Conservation (phyloP, 1,140 invertebrate genomes). For the Tetranychus urticae region DNA sequence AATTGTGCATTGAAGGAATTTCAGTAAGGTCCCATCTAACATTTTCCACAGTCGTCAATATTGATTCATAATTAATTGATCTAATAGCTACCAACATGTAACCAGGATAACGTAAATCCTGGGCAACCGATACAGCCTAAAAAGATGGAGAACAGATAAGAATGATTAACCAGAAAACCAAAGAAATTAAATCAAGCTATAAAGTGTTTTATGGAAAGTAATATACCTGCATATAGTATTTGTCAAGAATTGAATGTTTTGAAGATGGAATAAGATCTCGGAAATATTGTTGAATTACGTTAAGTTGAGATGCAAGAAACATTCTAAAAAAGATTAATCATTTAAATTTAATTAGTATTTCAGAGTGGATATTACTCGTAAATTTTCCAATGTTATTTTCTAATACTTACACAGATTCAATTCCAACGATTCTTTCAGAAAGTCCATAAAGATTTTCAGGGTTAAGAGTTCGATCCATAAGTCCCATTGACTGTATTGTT, state of each 20-base stretch:
- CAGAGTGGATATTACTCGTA: not conserved
- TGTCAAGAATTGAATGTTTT: not conserved
- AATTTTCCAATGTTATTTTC: not conserved
- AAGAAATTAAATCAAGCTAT: not conserved
- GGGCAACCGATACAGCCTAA: slow-evolving; percentile 38
- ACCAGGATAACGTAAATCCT: slow-evolving; percentile 27
- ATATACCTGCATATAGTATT: not conserved
- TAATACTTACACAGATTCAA: slow-evolving; percentile 48
- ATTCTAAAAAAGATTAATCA: slow-evolving; percentile 24
- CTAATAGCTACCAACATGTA: slow-evolving; percentile 57
- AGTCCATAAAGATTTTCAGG: slow-evolving; percentile 50
- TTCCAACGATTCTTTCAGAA: slow-evolving; percentile 58
- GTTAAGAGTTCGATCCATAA: not conserved
- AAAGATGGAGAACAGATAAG: slow-evolving; percentile 9
- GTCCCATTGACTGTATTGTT: not conserved
- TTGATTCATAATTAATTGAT: slow-evolving; percentile 48
- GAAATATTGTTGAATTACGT: slow-evolving; percentile 53
- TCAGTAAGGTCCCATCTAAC: slow-evolving; percentile 85
- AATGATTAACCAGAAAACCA: not conserved
- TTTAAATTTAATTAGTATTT: no score
- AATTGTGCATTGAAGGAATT: slow-evolving; percentile 80
- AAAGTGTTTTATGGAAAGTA: not conserved
- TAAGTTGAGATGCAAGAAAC: slow-evolving; percentile 65
- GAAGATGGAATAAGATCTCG: slow-evolving; percentile 30
- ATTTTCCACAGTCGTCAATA: slow-evolving; percentile 49